Base-by-base conservation (phyloP, 2,888 invertebrate species). In the Lapara coniferarum region DNA sequence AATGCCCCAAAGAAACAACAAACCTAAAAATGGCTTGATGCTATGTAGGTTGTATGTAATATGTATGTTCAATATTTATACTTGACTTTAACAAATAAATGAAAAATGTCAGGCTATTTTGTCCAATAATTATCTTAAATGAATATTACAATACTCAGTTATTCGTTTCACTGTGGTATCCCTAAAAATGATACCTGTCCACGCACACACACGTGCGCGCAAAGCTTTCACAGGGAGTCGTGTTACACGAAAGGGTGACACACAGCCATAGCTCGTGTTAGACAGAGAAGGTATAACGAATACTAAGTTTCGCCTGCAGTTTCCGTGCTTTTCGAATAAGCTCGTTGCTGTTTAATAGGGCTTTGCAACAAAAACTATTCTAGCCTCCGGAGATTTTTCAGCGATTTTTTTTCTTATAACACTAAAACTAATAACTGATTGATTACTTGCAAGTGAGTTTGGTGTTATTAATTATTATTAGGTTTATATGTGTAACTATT, bases 141-240 rank as follows among this genome's bases (percentile, higher is more conserved):
- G 74, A 71, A 71, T 70, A 72, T 78, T 80, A 77, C 8, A 70
- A 70, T 77, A 37, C 25, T 10, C 0, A 76, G 81, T 73, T 73
- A 76, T 75, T 70, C 66, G 69, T 68, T 67, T 67, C 19, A n/a
- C n/a, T 37, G 72, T 66, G 69, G 77, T 73, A 77, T 72, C 82
- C 74, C 81, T 16, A 71, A 72, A 74, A 69, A 55, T 71, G 74
- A 75, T 78, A 78, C 78, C 87, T 87, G 87, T 85, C 79, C 72
- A 80, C 79, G 77, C 85, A 69, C 85, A 85, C 85, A 85, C 77
- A 72, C 66, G 12, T 49, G 46, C 69, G 12, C 49, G 46, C 69
- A 19, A 49, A 70, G 80, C 83, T 84, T 84, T 80, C 82, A 84
- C 83, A 78, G 81, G 77, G 81, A 76, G 71, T 75, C 79, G 71